Conservation (phyloP, 2,888 invertebrate genomes). For the Pediacus dermestoides region DNA sequence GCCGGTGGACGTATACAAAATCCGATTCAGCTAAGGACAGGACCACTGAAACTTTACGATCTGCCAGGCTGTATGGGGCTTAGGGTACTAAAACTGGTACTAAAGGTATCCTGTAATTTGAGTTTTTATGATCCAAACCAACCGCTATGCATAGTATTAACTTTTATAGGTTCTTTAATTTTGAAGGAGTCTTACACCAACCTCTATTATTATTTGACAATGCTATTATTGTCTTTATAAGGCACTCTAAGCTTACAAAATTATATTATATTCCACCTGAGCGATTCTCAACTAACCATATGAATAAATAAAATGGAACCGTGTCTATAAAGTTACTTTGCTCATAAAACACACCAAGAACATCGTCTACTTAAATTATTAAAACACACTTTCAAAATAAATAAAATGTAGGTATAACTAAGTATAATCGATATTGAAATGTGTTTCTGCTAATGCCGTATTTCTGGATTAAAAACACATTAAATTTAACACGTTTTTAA, state of each 20-base stretch:
- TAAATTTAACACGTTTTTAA: no score
- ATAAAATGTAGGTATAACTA: no score
- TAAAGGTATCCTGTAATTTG: constrained; percentile 32
- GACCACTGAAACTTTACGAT: constrained; percentile 26
- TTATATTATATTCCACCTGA: constrained; percentile 3
- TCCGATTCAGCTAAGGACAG: constrained; percentile 21
- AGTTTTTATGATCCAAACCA: constrained; percentile 29
- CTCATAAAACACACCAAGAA: no score
- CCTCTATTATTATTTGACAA: constrained; percentile 3
- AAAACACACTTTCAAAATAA: no score
- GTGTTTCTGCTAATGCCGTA: no score
- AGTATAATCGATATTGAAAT: no score
- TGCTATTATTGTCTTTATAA: constrained; percentile 4
- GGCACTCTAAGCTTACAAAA: not conserved
- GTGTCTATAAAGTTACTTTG: no score
- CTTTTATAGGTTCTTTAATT: constrained; percentile 28
- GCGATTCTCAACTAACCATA: no score
- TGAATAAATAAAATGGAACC: no score
- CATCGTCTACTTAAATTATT: no score
- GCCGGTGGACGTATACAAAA: constrained; percentile 20
- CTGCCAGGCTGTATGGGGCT: constrained; percentile 26
- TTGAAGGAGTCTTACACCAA: constrained; percentile 14
- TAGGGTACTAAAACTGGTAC: constrained; percentile 30
- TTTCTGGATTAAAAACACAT: no score
- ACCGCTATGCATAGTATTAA: constrained; percentile 28